Percentiles rank a stretch among this genome's conserved stretches.
Conservation (phyloP, 1,140 invertebrate species). For the Drosophila ohnishii region DNA sequence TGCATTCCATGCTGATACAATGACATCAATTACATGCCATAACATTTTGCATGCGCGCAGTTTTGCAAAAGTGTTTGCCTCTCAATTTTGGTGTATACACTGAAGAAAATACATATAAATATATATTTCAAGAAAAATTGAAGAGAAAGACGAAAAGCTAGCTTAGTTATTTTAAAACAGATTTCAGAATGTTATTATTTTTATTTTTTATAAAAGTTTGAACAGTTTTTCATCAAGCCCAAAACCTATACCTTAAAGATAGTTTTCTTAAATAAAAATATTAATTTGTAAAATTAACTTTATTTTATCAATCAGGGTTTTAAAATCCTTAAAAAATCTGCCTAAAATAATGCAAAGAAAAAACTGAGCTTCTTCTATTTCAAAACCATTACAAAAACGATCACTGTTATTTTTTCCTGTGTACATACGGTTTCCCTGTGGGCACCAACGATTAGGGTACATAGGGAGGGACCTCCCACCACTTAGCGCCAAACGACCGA, state of each 20-base stretch:
- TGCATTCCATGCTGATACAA: constrained; percentile 50
- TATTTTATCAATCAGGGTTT: background rate
- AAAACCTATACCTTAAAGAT: too few relatives aligned
- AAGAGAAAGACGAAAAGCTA: background rate
- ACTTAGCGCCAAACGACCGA: constrained; percentile 55
- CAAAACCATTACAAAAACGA: background rate
- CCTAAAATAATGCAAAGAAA: background rate
- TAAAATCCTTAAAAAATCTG: background rate
- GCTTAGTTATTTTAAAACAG: too few relatives aligned
- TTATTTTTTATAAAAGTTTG: too few relatives aligned
- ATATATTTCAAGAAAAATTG: too few relatives aligned
- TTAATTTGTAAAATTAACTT: too few relatives aligned
- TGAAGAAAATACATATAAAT: background rate
- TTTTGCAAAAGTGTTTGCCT: constrained; percentile 21
- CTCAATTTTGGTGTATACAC: background rate
- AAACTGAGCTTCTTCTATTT: background rate
- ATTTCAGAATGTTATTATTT: too few relatives aligned
- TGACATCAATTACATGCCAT: constrained; percentile 69
- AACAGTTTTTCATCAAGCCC: too few relatives aligned
- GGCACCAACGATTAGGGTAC: constrained; percentile 7
- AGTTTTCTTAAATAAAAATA: too few relatives aligned
- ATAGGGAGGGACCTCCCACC: constrained; percentile 40
- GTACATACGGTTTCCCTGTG: background rate
- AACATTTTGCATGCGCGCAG: constrained; percentile 64
- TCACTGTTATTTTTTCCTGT: background rate